These are phyloP conservation scores for Chloroclysta siterata DNA, from an alignment of 2,888 invertebrate species.

Conservation along the genomic window DNA sequence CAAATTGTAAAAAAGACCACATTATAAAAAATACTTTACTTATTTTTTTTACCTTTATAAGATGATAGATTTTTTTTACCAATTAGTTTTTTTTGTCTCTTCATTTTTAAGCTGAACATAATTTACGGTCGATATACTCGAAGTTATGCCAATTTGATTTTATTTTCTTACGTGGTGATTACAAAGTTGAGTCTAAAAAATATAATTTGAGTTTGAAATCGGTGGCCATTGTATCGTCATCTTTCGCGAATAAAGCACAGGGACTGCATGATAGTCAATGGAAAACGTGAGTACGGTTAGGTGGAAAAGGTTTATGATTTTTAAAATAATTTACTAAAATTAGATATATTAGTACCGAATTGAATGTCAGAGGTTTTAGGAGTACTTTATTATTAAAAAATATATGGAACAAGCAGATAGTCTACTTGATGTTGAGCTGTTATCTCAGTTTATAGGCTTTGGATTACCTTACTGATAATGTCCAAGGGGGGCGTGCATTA, in stretches of 20 bases:
- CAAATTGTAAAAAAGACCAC: no score
- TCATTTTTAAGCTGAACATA: not conserved
- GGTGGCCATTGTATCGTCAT: conserved; percentile 69
- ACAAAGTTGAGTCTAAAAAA: conserved; percentile 24
- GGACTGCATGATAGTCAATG: conserved; percentile 72
- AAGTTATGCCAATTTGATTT: not conserved
- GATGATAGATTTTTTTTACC: no score
- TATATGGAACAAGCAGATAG: no score
- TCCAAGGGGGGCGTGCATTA: no score
- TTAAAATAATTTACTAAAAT: not conserved
- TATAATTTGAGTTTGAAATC: conserved; percentile 49
- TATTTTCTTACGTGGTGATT: conserved; percentile 16
- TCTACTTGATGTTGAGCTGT: no score
- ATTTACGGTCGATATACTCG: not conserved
- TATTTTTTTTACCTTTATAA: no score
- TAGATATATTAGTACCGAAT: no score
- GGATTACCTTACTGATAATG: no score
- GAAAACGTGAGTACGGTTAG: conserved; percentile 77
- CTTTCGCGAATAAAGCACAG: conserved; percentile 63
- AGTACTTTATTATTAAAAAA: no score
- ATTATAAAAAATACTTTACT: no score
- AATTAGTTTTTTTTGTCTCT: not conserved
- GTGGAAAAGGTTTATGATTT: conserved; percentile 36
- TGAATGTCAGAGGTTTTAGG: no score
- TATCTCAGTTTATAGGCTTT: no score